Evolutionary conservation across 2,797 vertebrate species (phyloP), one percentile per base, ranked within the genome.

Genomic region (Simalia tracyae): DNA sequence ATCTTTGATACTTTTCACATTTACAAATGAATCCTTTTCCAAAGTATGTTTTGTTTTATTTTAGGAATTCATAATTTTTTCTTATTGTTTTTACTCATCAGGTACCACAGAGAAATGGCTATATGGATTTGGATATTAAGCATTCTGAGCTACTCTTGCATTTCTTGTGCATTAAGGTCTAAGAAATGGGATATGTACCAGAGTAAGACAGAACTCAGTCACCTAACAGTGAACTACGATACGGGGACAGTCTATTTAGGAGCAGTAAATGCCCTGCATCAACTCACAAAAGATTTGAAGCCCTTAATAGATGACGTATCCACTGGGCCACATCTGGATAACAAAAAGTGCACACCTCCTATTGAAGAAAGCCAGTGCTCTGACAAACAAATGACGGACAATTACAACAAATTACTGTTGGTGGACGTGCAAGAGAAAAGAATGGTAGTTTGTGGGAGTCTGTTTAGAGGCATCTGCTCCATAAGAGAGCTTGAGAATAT

Each of bases 381-480:
- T 0, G 96, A 97, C 89, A 98, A 98, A 0, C 96, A 96, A 94
- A 90, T 28, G 87, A 99, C 98, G 2, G 92, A 98, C 95, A 99
- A 99, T 92, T 95, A 97, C 85, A 99, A 99, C 97, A 99, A 99
- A 95, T 97, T 99, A 22, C 97, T 99, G 94, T 95, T 99, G 96
- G 97, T 99, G 11, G 98, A 99, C 91, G 96, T 96, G 0, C 95
- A 91, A 0, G 98, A 98, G 15, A 95, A 96, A n/a, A 98, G 98
- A 14, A 97, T 99, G 46, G 97, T 99, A 0, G 98, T 98, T 46
- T 99, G 99, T 0, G 99, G 99, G 88, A 99, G 98, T 96, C 98
- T 99, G 72, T 99, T 99, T 96, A 97, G 98, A 91, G 99, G 99
- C 94, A 99, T 99, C 95, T 99, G 99, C 92, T 98, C 99, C 61